Evolutionary conservation across 2,113 vertebrate genomes (phyloP).

Genomic region (Xyliphius kryptos): DNA sequence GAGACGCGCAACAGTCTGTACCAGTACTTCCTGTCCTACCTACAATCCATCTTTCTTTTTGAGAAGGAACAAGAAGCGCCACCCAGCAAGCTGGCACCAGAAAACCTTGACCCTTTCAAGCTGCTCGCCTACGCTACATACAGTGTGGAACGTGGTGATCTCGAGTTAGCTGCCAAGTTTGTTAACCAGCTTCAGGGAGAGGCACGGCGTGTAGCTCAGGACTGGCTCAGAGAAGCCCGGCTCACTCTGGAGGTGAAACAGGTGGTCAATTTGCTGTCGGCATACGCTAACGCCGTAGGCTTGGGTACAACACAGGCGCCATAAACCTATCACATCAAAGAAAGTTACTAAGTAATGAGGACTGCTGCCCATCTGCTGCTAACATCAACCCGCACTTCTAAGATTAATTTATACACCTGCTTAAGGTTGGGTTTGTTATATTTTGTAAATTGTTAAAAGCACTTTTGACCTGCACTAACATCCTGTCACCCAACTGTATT

Average conservation of each 20-base stretch:
- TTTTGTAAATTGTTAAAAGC: too few species aligned
- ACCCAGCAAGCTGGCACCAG: conserved; percentile 65
- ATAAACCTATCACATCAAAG: conserved; percentile 39
- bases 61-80: conserved; percentile 75
- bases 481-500: too few species aligned
- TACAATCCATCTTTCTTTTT: conserved; percentile 84
- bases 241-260: conserved; percentile 90
- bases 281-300: conserved; percentile 86
- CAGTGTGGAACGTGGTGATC: conserved; percentile 85
- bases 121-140: conserved; percentile 87
- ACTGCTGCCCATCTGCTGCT: conserved; percentile 6
- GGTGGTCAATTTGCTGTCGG: conserved; percentile 79
- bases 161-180: conserved; percentile 91
- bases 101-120: conserved; percentile 83
- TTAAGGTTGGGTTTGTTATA: too few species aligned
- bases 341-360: too few species aligned
- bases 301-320: conserved; percentile 80
- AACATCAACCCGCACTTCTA: conserved; percentile 18
- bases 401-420: conserved; percentile 41
- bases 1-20: conserved; percentile 90
- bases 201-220: conserved; percentile 80
- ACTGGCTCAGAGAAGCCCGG: conserved; percentile 87
- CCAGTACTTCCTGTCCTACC: conserved; percentile 91
- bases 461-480: too few species aligned
- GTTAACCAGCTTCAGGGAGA: conserved; percentile 91